Conservation (phyloP, 2,888 invertebrate genomes). For the Agriopis marginaria region DNA sequence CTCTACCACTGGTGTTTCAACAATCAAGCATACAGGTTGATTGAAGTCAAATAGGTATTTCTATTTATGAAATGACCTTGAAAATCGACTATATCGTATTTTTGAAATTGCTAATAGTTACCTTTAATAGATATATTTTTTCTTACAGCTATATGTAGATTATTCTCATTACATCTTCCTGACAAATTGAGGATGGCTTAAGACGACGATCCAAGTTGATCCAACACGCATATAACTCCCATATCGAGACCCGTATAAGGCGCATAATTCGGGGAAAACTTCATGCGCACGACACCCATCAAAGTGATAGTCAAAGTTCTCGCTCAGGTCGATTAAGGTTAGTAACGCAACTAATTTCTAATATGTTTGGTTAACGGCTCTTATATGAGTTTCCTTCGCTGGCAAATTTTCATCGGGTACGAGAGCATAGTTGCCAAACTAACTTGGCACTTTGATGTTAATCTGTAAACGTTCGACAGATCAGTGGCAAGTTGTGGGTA, state of each 20-base stretch:
- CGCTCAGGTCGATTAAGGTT: slow-evolving; percentile 72
- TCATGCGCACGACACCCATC: slow-evolving; percentile 57
- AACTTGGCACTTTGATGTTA: slow-evolving; percentile 70
- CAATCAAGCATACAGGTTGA: not conserved
- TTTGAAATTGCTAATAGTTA: not conserved
- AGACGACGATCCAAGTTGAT: slow-evolving; percentile 30
- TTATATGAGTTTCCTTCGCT: slow-evolving; percentile 69
- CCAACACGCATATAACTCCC: slow-evolving; percentile 45
- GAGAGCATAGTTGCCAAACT: slow-evolving; percentile 69
- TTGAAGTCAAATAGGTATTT: not conserved
- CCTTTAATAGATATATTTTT: not conserved
- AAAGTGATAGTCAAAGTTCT: slow-evolving; percentile 73
- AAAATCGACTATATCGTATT: not conserved
- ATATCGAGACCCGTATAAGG: slow-evolving; percentile 18
- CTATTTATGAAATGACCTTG: not conserved
- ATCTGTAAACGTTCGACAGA: slow-evolving; percentile 59
- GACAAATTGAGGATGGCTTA: slow-evolving; percentile 9
- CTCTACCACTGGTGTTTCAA: too few species aligned
- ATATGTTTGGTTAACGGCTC: slow-evolving; percentile 81
- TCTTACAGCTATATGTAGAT: not conserved
- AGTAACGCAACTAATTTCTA: slow-evolving; percentile 80
- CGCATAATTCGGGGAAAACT: slow-evolving; percentile 44
- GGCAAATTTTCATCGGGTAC: slow-evolving; percentile 65
- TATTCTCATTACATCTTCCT: slow-evolving; percentile 17
- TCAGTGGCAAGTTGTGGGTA: slow-evolving; percentile 40